Percentiles rank a stretch among this genome's conserved stretches.
Conservation (phyloP, 2,113 vertebrate species). For the Tachysurus vachellii region DNA sequence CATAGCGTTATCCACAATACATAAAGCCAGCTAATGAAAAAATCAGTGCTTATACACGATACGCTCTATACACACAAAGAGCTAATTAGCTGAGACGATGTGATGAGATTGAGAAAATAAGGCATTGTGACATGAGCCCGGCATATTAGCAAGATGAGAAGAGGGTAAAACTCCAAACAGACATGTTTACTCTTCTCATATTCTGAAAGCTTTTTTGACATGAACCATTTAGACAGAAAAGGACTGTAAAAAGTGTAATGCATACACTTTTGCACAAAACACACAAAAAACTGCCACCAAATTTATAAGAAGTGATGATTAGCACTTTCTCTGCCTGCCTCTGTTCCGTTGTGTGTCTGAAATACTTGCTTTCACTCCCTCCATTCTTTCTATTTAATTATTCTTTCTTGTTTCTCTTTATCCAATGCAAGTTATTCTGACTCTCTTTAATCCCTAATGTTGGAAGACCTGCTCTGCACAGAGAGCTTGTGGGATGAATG, state of each 20-base stretch:
- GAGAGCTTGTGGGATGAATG: slow-evolving; percentile 40
- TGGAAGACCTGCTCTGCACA: neutral
- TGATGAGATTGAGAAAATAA: neutral
- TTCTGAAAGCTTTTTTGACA: neutral
- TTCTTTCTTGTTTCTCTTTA: slow-evolving; percentile 1
- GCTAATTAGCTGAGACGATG: neutral
- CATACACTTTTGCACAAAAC: neutral
- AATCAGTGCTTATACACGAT: neutral
- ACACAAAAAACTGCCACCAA: neutral
- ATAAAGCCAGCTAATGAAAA: neutral
- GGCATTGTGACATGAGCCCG: neutral
- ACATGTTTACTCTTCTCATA: neutral
- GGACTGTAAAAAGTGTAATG: neutral
- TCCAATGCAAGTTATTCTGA: neutral
- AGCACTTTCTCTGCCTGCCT: neutral
- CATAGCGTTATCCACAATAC: neutral
- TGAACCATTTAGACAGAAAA: neutral
- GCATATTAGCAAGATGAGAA: neutral
- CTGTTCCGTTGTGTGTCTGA: neutral
- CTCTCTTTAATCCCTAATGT: neutral
- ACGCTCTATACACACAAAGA: neutral
- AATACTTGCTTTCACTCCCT: neutral
- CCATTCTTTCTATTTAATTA: neutral
- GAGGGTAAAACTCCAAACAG: neutral
- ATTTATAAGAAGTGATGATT: neutral